Evolutionary conservation across 2,797 vertebrate species (phyloP), one percentile per base, ranked within the genome.

Genomic region (Melanotaenia maccullochi): DNA sequence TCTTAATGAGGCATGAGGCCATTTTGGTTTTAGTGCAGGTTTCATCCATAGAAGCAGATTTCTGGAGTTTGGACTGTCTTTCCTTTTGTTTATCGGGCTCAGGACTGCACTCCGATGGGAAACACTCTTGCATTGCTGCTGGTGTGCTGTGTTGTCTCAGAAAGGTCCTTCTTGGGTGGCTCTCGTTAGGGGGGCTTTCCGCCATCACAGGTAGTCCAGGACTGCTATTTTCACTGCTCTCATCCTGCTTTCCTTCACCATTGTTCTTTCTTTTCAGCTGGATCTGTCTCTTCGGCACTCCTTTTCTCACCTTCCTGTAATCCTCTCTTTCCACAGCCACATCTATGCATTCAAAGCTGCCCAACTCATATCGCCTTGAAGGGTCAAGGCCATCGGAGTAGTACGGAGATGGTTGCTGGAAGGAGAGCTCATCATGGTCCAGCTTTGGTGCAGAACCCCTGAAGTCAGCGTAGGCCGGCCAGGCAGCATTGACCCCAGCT

Each of bases 271-370:
- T 95, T 73, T 96, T 96, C 52, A 99, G 93, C 87, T 96, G 96
- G 70, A 99, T 99, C 91, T 98, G 97, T 73, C 97, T 95, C 84
- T 99, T 99, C 40, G 97, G 97, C 42, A 99, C 97, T 0, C 96
- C 97, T 89, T 95, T 96, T 87, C 94, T 94, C 78, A 92, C 91
- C 72, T 81, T 95, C 55, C 89, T 95, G 70, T 78, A 80, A 73
- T 95, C 87, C 25, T 94, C 92, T 7, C 90, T 95, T 89, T 99
- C 97, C 82, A 97, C 82, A 0, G 94, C 95, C 76, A 97, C 95
- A 25, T 98, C 97, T 71, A 97, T 94, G 5, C 97, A 97, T 78
- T 98, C 97, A 87, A 94, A 96, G 84, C 91, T 94, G 5, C 90
- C 93, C 85, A 93, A 76, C 78, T 96, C 95, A 40, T 95, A 94